Evolutionary conservation across 2,797 vertebrate species (phyloP), one percentile per base, ranked within the genome.

Genomic region (Dendrocincla fuliginosa): DNA sequence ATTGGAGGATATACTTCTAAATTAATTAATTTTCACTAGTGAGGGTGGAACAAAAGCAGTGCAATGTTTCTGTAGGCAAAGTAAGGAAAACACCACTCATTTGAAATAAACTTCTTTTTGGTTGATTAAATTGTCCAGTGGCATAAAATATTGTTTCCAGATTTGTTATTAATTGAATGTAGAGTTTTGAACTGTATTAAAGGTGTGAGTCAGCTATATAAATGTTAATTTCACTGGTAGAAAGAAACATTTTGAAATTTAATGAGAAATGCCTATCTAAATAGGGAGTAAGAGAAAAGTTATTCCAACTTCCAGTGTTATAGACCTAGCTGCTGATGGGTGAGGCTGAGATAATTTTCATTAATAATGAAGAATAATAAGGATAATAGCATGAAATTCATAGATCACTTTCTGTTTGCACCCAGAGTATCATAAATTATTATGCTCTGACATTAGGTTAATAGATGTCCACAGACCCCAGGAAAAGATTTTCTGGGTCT

Each of bases 331-430:
- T 68, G 32, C 27, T 78, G 20, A 78, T 57, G 25, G 25, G 55
- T 86, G 65, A 88, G 57, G 55, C 95, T 94, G 90, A 63, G 71
- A 78, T 50, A 18, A 41, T 90, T 92, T 24, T 76, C 35, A 65
- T 87, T 83, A 90, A 65, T 90, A 87, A 78, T 59, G 53, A 81
- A 83, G 75, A 95, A 71, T 53, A 73, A 84, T 71, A 93, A 84
- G 28, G 39, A 50, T 61, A 93, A 90, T 78, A 55, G 41, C 25
- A 32, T 52, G 61, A 84, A 47, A 84, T 55, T 87, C 47, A 80
- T 78, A 79, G 73, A 93, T 84, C 50, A 50, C 20, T 35, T 85
- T 84, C 57, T 73, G 35, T 93, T 94, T 86, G 50, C 47, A 47
- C 20, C 32, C 23, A 61, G 39, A 44, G 52, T 75, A 61, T 52